Conservation (phyloP, 2,888 invertebrate genomes). For the Campoletis raptor region DNA sequence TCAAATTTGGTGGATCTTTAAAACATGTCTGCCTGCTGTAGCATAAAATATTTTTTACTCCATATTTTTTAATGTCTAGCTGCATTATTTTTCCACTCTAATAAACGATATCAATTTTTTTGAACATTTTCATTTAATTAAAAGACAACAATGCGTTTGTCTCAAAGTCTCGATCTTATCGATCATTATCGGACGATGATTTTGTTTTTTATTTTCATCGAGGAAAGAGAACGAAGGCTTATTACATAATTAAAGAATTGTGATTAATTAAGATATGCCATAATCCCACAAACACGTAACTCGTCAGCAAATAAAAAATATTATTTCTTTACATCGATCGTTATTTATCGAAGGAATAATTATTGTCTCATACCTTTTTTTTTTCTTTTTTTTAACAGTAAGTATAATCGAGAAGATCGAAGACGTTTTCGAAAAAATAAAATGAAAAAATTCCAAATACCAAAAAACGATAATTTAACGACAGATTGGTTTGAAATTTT, state of each 20-base stretch:
- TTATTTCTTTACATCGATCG: background rate
- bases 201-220: background rate
- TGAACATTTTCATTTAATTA: background rate
- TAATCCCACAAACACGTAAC: background rate
- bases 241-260: background rate
- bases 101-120: background rate
- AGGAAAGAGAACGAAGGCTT: background rate
- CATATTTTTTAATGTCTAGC: background rate
- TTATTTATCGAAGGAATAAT: background rate
- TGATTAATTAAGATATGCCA: background rate
- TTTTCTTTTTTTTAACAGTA: background rate
- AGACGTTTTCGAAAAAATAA: background rate
- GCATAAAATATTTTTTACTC: background rate
- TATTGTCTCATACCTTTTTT: background rate
- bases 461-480: background rate
- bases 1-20: background rate
- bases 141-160: background rate
- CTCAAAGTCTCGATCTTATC: background rate
- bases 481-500: too few relatives aligned
- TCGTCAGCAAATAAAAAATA: background rate
- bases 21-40: background rate
- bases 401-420: background rate
- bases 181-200: background rate
- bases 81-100: background rate
- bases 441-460: background rate